Evolutionary conservation across 2,888 invertebrate species (phyloP).

Genomic region (Anthophora plumipes): DNA sequence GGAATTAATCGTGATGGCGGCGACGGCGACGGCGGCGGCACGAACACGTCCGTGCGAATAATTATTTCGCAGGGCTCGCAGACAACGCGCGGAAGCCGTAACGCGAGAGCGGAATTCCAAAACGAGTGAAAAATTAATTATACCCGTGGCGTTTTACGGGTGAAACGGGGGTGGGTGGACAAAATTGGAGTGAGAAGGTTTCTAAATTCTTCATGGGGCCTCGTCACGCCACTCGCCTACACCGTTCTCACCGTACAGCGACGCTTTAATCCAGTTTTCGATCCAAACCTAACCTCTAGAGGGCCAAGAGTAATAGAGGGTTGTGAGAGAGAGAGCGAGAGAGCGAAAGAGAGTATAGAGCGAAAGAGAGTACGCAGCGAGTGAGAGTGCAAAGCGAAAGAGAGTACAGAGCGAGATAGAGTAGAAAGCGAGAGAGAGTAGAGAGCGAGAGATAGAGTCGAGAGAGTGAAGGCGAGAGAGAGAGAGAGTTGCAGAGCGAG

Average conservation of each 20-base stretch:
- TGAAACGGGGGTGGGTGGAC: too few species aligned
- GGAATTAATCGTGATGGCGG: conserved; percentile 44
- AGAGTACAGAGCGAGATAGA: too few species aligned
- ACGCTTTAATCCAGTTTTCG: conserved; percentile 4
- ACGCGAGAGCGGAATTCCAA: conserved; percentile 42
- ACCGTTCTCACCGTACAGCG: neutral
- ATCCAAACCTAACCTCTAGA: neutral
- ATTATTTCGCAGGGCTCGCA: conserved; percentile 40
- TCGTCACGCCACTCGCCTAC: conserved; percentile 35
- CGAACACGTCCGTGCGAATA: conserved; percentile 34
- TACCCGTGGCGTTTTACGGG: too few species aligned
- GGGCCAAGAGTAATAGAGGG: neutral
- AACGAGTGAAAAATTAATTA: conserved; percentile 65
- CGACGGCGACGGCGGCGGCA: neutral
- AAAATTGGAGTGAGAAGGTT: conserved; percentile 30
- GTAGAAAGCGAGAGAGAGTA: neutral
- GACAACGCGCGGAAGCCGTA: conserved; percentile 30
- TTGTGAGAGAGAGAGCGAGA: too few species aligned
- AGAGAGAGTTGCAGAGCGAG: too few species aligned
- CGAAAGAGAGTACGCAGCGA: too few species aligned
- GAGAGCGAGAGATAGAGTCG: neutral
- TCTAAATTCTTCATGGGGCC: conserved; percentile 55
- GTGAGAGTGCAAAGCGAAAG: too few species aligned
- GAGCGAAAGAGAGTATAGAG: neutral
- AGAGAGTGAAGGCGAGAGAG: neutral